Evolutionary conservation across 2,797 vertebrate species (phyloP).

Genomic region (Amblyraja radiata): DNA sequence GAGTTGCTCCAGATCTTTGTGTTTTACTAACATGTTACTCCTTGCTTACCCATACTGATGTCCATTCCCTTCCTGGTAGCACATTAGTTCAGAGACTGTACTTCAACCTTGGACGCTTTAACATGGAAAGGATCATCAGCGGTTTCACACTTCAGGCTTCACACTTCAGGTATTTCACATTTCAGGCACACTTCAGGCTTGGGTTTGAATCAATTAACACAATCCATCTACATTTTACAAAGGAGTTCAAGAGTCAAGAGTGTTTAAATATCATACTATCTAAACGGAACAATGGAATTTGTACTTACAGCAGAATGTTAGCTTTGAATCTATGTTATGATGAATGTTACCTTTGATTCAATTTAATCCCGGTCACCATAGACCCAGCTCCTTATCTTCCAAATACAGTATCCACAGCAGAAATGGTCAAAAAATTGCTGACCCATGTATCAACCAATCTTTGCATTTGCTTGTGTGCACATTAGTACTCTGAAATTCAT

Average conservation of each 20-base stretch:
- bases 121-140: not conserved
- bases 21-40: not conserved
- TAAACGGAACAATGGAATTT: too few species aligned
- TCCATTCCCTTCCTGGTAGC: not conserved
- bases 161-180: too few species aligned
- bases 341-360: not conserved
- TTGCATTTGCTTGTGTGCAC: not conserved
- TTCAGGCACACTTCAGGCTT: too few species aligned
- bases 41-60: not conserved
- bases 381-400: not conserved
- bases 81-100: not conserved
- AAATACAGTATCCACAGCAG: too few species aligned
- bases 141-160: not conserved
- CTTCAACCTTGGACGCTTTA: not conserved
- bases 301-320: too few species aligned
- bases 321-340: not conserved
- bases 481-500: not conserved
- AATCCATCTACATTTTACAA: too few species aligned
- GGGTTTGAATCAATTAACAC: not conserved
- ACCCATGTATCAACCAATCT: too few species aligned
- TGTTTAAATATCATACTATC: too few species aligned
- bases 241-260: too few species aligned
- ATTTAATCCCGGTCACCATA: not conserved
- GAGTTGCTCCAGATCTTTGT: too few species aligned
- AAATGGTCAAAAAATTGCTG: not conserved